Evolutionary conservation across 2,113 vertebrate genomes (phyloP).

Genomic region (Prochilodus magdalenae): DNA sequence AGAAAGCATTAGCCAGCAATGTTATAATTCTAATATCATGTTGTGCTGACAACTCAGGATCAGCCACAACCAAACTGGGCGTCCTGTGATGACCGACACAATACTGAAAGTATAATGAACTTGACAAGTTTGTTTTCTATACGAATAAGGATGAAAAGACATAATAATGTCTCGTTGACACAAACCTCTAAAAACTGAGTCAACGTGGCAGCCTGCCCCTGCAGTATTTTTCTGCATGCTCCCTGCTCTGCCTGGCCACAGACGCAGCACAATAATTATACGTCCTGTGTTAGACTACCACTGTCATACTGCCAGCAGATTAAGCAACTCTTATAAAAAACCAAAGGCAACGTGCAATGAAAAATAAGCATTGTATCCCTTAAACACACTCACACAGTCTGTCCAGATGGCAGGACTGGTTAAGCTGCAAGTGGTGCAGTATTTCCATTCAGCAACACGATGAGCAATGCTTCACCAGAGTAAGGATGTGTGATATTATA

Average conservation of each 20-base stretch:
- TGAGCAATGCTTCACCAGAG: not conserved
- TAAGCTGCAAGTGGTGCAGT: not conserved
- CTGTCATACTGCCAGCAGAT: conserved; percentile 43
- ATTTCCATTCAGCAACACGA: not conserved
- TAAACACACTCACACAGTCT: conserved; percentile 14
- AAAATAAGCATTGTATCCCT: conserved; percentile 38
- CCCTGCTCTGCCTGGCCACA: conserved; percentile 43
- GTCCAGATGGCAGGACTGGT: conserved; percentile 26
- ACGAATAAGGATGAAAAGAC: not conserved
- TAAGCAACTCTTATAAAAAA: conserved; percentile 44
- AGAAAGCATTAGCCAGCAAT: not conserved
- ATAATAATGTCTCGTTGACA: conserved; percentile 5
- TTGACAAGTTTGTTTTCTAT: not conserved
- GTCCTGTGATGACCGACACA: not conserved
- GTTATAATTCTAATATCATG: not conserved
- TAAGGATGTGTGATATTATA: too few species aligned
- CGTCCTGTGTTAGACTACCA: conserved; percentile 32
- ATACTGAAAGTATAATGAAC: not conserved
- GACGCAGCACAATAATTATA: conserved; percentile 53
- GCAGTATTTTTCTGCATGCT: conserved; percentile 40
- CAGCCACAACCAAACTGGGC: not conserved
- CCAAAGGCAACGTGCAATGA: conserved; percentile 36
- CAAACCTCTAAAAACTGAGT: conserved; percentile 41
- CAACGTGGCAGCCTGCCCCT: conserved; percentile 45
- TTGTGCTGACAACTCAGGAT: not conserved